These are phyloP conservation scores for Malurus melanocephalus DNA, from an alignment of 2,113 vertebrate species.

Conservation along the genomic window DNA sequence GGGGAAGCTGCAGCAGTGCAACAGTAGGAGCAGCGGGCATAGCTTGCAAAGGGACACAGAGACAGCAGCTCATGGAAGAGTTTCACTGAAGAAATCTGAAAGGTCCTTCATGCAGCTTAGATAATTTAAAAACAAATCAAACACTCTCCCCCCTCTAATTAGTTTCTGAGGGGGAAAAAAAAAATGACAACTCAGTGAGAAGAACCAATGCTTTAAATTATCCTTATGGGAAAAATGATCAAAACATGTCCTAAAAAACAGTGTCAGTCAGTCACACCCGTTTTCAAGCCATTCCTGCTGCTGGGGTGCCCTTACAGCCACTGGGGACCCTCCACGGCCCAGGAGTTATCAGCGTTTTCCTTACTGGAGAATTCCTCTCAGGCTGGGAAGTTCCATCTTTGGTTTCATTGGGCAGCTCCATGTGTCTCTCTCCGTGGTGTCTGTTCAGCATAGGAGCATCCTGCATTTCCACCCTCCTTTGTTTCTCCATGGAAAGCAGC, in stretches of 20 bases:
- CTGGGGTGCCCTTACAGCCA: slow-evolving; percentile 73
- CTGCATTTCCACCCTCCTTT: slow-evolving; percentile 9
- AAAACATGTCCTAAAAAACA: neutral
- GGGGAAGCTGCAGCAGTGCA: slow-evolving; percentile 35
- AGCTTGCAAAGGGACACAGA: neutral
- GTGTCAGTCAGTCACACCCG: slow-evolving; percentile 39
- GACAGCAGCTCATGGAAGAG: slow-evolving; percentile 32
- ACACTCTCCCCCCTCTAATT: neutral
- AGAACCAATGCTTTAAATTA: neutral
- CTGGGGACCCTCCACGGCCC: slow-evolving; percentile 94
- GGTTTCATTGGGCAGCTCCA: slow-evolving; percentile 38
- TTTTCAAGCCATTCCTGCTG: slow-evolving; percentile 50
- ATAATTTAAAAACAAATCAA: slow-evolving; percentile 30
- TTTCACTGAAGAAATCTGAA: slow-evolving; percentile 31
- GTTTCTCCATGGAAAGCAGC: slow-evolving; percentile 37
- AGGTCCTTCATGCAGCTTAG: slow-evolving; percentile 64
- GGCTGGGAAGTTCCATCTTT: slow-evolving; percentile 62
- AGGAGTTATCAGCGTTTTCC: slow-evolving; percentile 83
- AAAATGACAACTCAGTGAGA: neutral
- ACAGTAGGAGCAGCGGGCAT: slow-evolving; percentile 8
- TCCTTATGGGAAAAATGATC: neutral
- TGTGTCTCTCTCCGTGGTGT: neutral
- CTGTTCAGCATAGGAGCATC: neutral
- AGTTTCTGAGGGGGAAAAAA: neutral
- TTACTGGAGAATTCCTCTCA: slow-evolving; percentile 65